Base-by-base conservation (phyloP, 2,113 vertebrate species). In the Platichthys stellatus region DNA sequence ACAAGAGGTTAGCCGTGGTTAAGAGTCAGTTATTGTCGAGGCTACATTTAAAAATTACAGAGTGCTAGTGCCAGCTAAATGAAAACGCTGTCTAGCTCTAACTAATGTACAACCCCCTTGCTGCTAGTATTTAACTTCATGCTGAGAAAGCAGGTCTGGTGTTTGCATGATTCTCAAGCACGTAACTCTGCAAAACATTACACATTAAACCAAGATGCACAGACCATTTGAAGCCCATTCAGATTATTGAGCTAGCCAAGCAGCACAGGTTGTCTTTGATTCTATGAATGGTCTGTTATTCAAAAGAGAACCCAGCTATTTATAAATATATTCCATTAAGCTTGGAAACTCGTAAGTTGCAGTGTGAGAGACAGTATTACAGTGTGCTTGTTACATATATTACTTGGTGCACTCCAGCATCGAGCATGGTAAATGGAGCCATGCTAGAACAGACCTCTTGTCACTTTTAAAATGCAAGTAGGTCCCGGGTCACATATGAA, bases 91-190 rank as follows among this genome's bases (percentile, higher is more conserved):
- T 57, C 45, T 28, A 2, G 23, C 60, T 35, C 10, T 59, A 5
- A 51, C 51, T 49, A 31, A 54, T 18, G 17, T 21, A 0, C 15
- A 10, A 40, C 35, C 60, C 26, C 40, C 43, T 18, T 13, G 35
- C 45, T 56, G 61, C 43, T 58, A 21, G 56, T 59, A n/a, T 74
- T 67, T 69, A 63, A 68, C 70, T 51, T 47, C 10, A n/a, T 64
- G 21, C 62, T 75, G 45, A 78, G 71, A 26, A 70, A 38, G 62
- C 40, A 69, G 2, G 69, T 83, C 51, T 31, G 31, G 31, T 31
- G 31, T 31, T 31, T 31, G 31, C 31, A 31, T 31, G 31, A 31
- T 31, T 31, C 26, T 69, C 24, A 35, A 49, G 47, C 66, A 45
- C 20, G 7, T 35, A 63, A 53, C 45, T 47, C 58, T 69, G 35